Base-by-base conservation (phyloP, 1,140 invertebrate genomes). In the Atta cephalotes region DNA sequence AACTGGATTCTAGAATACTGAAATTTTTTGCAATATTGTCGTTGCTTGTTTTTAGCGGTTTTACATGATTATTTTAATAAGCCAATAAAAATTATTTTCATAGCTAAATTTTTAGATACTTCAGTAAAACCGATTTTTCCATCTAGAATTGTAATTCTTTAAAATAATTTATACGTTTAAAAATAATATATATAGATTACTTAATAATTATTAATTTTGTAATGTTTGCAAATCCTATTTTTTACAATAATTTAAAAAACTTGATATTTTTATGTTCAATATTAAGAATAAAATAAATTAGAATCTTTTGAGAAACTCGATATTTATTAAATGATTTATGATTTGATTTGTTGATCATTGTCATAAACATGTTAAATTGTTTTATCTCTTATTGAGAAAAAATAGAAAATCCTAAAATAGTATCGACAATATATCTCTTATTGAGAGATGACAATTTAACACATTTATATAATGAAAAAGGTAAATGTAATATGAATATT, bases 371-470 rank as follows among this genome's bases (percentile, higher is more conserved):
- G 31, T 25, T 70, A 81, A 81, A 81, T 71, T 58, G 49, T 81
- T 31, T 31, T 49, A 81, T 81, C n/a, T 51, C 12, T 28, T 21
- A 35, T 70, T 80, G 39, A 70, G 10, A 12, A 12, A 31, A 39
- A 39, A 9, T 7, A 39, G 35, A 9, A 39, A 39, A 39, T 39
- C 35, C 1, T 1, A 9, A 39, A 9, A 39, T 39, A 39, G 35
- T 39, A 39, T 7, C 35, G 6, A 39, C 35, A 39, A 39, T 39
- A 39, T 3, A 16, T 31, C n/a, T 18, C 10, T 70, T 56, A 80
- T 80, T 21, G 21, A 28, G 12, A 51, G n/a, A 81, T 71, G 49
- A 81, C 49, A 81, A 71, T 81, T 81, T 81, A 70, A 25, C 21
- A 31, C 51, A 14, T 39, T 71, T 58, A 12, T 49, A 70, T 25